Conservation (phyloP, 1,140 invertebrate species). For the Bradysia coprophila region DNA sequence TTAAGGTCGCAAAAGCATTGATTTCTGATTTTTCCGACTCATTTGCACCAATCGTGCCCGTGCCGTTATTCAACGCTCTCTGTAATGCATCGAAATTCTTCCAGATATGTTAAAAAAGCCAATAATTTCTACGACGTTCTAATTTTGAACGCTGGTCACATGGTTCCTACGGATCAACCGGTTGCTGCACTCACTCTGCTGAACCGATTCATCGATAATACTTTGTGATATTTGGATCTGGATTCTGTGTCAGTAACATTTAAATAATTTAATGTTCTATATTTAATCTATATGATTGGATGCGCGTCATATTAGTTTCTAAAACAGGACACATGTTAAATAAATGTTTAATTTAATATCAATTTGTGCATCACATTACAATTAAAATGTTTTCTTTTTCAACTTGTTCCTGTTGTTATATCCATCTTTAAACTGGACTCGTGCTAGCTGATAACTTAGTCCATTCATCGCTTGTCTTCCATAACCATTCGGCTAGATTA, state of each 20-base stretch:
- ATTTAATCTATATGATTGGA: no score
- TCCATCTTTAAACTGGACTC: no score
- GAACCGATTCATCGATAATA: constrained; percentile 39
- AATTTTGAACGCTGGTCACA: constrained; percentile 65
- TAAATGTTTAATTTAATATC: no score
- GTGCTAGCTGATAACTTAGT: not conserved
- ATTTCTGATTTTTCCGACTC: constrained; percentile 28
- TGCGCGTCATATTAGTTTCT: no score
- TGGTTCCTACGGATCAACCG: constrained; percentile 67
- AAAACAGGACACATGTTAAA: no score
- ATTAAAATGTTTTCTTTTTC: no score
- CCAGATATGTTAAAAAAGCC: constrained; percentile 60
- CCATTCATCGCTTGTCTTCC: constrained; percentile 40
- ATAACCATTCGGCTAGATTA: constrained; percentile 42
- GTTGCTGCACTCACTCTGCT: constrained; percentile 59
- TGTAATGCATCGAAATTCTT: no score
- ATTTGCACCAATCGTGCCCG: constrained; percentile 41
- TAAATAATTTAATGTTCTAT: no score
- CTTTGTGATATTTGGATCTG: not conserved
- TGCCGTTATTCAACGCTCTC: constrained; percentile 43
- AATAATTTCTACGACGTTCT: constrained; percentile 60
- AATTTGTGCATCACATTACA: no score
- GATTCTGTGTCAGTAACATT: no score
- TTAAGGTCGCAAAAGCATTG: constrained; percentile 44
- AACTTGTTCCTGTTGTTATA: no score